Evolutionary conservation across 2,113 vertebrate genomes (phyloP).

Genomic region (Struthidea cinerea): DNA sequence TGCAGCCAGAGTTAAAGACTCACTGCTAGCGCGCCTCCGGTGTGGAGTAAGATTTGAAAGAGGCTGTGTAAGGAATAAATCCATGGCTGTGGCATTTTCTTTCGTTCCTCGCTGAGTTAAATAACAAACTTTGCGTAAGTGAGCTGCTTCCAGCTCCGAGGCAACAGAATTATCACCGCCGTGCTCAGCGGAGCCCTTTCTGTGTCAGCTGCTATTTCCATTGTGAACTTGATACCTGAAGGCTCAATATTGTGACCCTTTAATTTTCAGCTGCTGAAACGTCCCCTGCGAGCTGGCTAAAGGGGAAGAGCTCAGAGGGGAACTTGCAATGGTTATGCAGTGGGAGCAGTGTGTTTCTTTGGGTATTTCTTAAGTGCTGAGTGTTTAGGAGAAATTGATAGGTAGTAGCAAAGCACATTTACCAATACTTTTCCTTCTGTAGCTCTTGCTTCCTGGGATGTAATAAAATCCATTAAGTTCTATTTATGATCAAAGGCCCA

Average conservation of each 20-base stretch:
- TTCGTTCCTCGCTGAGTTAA: slow-evolving; percentile 51
- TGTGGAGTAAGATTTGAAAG: neutral
- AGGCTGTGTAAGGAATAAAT: slow-evolving; percentile 31
- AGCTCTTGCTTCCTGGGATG: slow-evolving; percentile 40
- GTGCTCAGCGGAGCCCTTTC: neutral
- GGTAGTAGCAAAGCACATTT: slow-evolving; percentile 11
- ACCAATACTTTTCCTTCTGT: slow-evolving; percentile 43
- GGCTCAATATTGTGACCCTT: slow-evolving; percentile 61
- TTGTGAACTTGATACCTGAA: slow-evolving; percentile 53
- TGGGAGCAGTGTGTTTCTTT: slow-evolving; percentile 12
- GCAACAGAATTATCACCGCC: neutral
- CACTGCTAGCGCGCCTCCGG: accelerated
- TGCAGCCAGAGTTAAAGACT: neutral
- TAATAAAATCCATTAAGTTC: slow-evolving; percentile 65
- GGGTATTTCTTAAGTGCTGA: slow-evolving; percentile 59
- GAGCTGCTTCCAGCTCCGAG: slow-evolving; percentile 34
- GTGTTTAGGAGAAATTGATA: slow-evolving; percentile 59
- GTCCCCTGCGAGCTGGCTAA: neutral
- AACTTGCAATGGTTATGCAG: neutral
- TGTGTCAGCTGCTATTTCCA: slow-evolving; percentile 43
- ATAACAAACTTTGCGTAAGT: slow-evolving; percentile 28
- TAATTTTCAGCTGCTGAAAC: slow-evolving; percentile 56
- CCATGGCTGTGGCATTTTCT: neutral
- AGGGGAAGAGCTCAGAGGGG: slow-evolving; percentile 33
- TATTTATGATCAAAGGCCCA: slow-evolving; percentile 35